Conservation (phyloP, 1,140 invertebrate species). For the Listronotus oregonensis region DNA sequence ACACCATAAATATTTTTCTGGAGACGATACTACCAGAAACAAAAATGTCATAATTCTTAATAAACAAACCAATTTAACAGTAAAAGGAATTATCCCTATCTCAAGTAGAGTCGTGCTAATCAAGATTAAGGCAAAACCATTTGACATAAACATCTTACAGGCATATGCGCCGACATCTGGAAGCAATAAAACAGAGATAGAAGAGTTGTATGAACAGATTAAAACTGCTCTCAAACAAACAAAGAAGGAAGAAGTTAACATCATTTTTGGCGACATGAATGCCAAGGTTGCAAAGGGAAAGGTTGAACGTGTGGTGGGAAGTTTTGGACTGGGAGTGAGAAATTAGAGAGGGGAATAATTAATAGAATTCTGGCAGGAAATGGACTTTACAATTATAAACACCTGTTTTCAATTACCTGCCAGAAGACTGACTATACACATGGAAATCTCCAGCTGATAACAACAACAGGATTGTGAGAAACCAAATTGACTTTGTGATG, state of each 20-base stretch:
- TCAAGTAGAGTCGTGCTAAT: constrained; percentile 7
- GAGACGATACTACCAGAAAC: too few species aligned
- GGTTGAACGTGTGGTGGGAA: too few species aligned
- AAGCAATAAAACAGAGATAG: constrained; percentile 27
- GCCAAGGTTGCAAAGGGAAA: constrained; percentile 29
- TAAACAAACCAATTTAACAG: constrained; percentile 8
- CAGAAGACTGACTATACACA: constrained; percentile 39
- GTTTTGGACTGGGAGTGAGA: too few species aligned
- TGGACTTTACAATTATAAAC: constrained; percentile 1
- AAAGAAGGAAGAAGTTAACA: constrained; percentile 34
- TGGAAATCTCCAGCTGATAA: constrained; percentile 37
- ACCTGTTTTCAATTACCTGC: constrained; percentile 31
- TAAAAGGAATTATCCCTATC: constrained; percentile 15
- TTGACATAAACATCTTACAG: constrained; percentile 32
- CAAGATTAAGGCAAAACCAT: constrained; percentile 11
- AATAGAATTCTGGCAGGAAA: constrained; percentile 13
- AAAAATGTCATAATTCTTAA: too few species aligned
- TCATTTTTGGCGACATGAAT: constrained; percentile 40
- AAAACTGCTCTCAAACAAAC: constrained; percentile 23
- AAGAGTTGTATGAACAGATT: constrained; percentile 36
- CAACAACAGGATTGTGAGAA: neutral
- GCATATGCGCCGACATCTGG: constrained; percentile 36
- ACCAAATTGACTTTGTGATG: neutral
- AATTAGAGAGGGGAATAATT: too few species aligned
- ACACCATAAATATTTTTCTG: too few species aligned